These are phyloP conservation scores for Eupeodes latifasciatus DNA, from an alignment of 2,888 invertebrate species.

Conservation along the genomic window DNA sequence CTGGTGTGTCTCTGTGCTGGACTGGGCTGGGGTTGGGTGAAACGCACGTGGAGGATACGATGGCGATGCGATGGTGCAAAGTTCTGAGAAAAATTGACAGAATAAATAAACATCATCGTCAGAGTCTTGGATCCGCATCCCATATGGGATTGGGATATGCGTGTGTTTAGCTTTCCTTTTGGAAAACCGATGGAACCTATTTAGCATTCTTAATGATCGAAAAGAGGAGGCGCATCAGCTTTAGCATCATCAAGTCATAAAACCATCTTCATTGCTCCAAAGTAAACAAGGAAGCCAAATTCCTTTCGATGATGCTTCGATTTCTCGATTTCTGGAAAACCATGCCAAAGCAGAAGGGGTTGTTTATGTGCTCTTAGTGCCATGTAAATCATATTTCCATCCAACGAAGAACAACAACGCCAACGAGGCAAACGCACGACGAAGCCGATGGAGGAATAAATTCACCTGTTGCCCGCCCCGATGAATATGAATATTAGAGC, in stretches of 20 bases:
- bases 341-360: conserved; percentile 53
- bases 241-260: conserved; percentile 6
- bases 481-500: too few relatives aligned
- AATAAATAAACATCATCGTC: conserved; percentile 58
- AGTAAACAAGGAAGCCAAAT: conserved; percentile 68
- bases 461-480: conserved; percentile 66
- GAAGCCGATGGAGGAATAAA: not conserved
- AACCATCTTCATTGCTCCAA: conserved; percentile 35
- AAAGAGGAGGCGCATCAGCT: not conserved
- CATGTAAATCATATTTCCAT: conserved; percentile 69
- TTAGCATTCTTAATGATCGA: conserved; percentile 73
- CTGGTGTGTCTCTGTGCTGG: too few relatives aligned
- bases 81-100: conserved; percentile 67
- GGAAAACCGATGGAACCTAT: conserved; percentile 57
- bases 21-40: too few relatives aligned
- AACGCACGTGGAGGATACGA: conserved; percentile 13
- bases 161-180: too few relatives aligned
- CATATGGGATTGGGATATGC: not conserved
- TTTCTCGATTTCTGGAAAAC: conserved; percentile 23
- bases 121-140: conserved; percentile 17
- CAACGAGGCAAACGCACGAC: not conserved
- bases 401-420: conserved; percentile 16
- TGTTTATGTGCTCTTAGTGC: conserved; percentile 44
- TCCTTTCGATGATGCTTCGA: not conserved
- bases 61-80: conserved; percentile 58